phyloP scores from a whole-genome alignment of 1,140 invertebrate genomes.

The Scaptomyza montana region DNA sequence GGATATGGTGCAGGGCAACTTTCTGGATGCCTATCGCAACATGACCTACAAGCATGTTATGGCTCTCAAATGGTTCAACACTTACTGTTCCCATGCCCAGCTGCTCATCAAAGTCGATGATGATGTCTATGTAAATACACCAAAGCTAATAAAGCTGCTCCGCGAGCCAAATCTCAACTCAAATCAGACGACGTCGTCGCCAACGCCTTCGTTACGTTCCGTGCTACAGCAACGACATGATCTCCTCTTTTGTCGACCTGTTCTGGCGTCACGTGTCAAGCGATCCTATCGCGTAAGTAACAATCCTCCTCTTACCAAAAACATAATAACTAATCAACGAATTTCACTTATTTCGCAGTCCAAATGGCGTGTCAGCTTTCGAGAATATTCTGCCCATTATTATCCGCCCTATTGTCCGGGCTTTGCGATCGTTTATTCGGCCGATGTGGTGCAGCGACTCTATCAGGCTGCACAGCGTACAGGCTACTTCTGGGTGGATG shows the following conservation, averaged over 20 bases:
- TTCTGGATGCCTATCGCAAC: slow-evolving; percentile 92
- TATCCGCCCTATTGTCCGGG: slow-evolving; percentile 91
- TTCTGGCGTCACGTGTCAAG: slow-evolving; percentile 84
- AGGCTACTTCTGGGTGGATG: slow-evolving; percentile 94
- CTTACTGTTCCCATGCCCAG: slow-evolving; percentile 88
- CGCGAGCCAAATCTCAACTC: slow-evolving; percentile 19
- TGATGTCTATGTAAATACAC: slow-evolving; percentile 91
- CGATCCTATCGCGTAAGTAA: slow-evolving; percentile 85
- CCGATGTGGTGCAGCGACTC: slow-evolving; percentile 88
- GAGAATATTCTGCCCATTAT: slow-evolving; percentile 87
- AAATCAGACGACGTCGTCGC: slow-evolving; percentile 1
- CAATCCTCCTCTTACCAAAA: neutral
- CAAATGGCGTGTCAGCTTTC: slow-evolving; percentile 91
- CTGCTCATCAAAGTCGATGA: slow-evolving; percentile 92
- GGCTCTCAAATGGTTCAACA: slow-evolving; percentile 91
- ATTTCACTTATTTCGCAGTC: slow-evolving; percentile 79
- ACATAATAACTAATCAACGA: neutral
- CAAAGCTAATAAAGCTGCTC: slow-evolving; percentile 87
- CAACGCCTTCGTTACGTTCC: slow-evolving; percentile 7
- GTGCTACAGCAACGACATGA: slow-evolving; percentile 72
- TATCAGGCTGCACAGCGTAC: slow-evolving; percentile 87
- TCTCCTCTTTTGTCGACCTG: slow-evolving; percentile 86
- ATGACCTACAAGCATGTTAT: slow-evolving; percentile 95
- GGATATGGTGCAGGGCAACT: slow-evolving; percentile 92
- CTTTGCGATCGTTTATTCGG: slow-evolving; percentile 90